Base-by-base conservation (phyloP, 2,797 vertebrate species). In the Poecilia velifera region DNA sequence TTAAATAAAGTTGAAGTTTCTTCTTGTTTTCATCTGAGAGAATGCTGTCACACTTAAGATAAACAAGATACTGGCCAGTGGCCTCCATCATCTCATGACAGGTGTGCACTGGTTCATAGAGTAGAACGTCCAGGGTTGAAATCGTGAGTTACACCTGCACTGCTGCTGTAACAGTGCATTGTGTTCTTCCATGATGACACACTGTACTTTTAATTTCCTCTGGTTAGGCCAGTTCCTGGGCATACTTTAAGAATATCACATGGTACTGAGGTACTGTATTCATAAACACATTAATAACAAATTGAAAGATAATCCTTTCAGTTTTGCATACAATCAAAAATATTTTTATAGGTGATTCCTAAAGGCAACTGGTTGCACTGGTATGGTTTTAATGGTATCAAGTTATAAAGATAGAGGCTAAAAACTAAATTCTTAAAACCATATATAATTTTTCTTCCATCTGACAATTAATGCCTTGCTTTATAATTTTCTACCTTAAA, bases 1-100 rank as follows among this genome's bases (percentile, higher is more conserved):
- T 2, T 55, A 94, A 93, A 77, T 94, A 86, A 0, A 0, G 80
- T 10, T 84, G 22, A 0, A 92, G 22, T 3, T 3, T 87, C 13
- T 43, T 78, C 34, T 9, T 12, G 2, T 80, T 20, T 4, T 74
- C 31, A 0, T 1, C 1, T 6, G 12, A 28, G 0, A 41, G 49
- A 34, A 78, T 51, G 0, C 2, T 3, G 4, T 0, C 8, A 1
- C 75, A 74, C 41, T 91, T 86, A 2, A 94, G 88, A 76, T 81
- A 93, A 39, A 94, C 79, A 0, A 76, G 81, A 18, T 85, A 74
- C 36, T 2, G 49, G 59, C 82, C 39, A 2, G 0, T 0, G 0
- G 72, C 80, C 0, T 0, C 83, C 93, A 94, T 93, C 0, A 13
- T 77, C 12, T 39, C 2, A 3, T 8, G n/a, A 18, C 10, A 4